Base-by-base conservation (phyloP, 64 coral and sea anemone genomes). In the Astreopora myriophthalma region DNA sequence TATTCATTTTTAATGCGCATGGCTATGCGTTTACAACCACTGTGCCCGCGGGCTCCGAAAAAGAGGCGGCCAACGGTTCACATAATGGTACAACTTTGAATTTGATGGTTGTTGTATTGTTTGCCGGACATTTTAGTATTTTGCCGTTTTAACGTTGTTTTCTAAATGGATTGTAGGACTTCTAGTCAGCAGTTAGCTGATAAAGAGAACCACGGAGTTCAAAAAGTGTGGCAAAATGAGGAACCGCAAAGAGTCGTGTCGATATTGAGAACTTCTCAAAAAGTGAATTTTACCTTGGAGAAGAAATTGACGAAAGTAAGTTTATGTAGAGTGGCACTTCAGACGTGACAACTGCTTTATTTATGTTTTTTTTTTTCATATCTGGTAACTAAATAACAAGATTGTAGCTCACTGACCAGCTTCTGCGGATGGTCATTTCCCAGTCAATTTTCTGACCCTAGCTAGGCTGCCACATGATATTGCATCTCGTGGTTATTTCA, bases 11-110 rank as follows among this genome's bases (percentile, higher is more conserved):
- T 4, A 51, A 2, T 29, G 10, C 75, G 75, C 75, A 78, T 78
- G 76, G 13, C 33, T 12, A 0, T 10, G 1, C 10, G 16, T 37
- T 83, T 19, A 17, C 12, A 2, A 11, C n/a, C 30, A 3, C 9
- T 24, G 79, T 83, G 55, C 52, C 22, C 55, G 79, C 57, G 57
- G 79, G 79, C 79, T 83, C 79, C 37, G 57, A 0, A 63, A 37
- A 61, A 64, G 7, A 34, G 55, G 79, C 79, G 55, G 79, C 32
- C 77, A 61, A 83, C 52, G 48, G 79, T 80, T 80, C 48, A 19
- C 52, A 61, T 12, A 83, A 83, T 83, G 79, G 79, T 83, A 83
- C 32, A 83, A 62, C 79, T 83, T 83, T 83, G 79, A 83, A 83
- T 83, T 83, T 64, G 63, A 64, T 37, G 34, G 33, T 83, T 80